phyloP scores from a whole-genome alignment of 2,113 vertebrate genomes.

The Pongo abelii region DNA sequence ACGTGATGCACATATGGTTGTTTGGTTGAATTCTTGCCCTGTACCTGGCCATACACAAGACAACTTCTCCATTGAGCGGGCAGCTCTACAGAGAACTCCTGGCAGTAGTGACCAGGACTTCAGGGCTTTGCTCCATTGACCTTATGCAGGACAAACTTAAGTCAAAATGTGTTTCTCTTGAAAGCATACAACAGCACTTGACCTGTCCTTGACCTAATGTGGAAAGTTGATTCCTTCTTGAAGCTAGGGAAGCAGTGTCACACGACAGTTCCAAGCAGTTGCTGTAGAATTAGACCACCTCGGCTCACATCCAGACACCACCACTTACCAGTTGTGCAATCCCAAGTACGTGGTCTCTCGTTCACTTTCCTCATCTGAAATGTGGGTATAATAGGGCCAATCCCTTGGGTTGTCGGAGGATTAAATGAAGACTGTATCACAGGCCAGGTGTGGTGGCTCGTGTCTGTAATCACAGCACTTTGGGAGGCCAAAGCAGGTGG shows the following conservation, averaged over 20 bases:
- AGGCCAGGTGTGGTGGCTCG: no score
- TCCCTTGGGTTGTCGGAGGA: not conserved
- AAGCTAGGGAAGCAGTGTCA: not conserved
- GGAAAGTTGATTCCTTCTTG: not conserved
- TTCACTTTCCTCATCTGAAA: not conserved
- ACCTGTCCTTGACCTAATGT: not conserved
- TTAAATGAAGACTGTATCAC: not conserved
- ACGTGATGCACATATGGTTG: rapidly evolving
- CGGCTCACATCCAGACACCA: not conserved
- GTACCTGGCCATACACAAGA: rapidly evolving
- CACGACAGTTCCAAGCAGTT: not conserved
- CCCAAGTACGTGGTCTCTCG: not conserved
- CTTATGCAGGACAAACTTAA: not conserved
- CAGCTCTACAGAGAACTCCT: not conserved
- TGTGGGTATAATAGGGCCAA: not conserved
- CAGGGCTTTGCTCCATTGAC: not conserved
- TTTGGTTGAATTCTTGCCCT: not conserved
- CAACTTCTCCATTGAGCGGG: not conserved
- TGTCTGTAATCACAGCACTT: no score
- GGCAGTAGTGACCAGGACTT: not conserved
- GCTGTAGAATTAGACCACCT: not conserved
- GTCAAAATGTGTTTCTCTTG: not conserved
- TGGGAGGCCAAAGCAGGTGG: no score
- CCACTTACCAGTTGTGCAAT: not conserved
- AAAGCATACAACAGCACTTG: not conserved